phyloP scores from a whole-genome alignment of 2,888 invertebrate species.

The Mythimna impura region DNA sequence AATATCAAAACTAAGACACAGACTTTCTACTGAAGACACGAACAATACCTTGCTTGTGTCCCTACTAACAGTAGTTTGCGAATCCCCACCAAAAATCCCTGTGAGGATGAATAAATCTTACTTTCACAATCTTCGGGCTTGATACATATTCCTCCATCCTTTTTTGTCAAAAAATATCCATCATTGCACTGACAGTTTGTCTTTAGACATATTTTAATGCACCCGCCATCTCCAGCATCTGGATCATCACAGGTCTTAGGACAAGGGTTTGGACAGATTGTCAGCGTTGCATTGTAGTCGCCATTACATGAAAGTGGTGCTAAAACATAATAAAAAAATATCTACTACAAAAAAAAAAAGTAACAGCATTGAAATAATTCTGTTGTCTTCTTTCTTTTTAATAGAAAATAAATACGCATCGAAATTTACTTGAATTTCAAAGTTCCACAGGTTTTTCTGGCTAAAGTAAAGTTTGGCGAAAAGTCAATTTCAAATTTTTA shows the following conservation, averaged over 20 bases:
- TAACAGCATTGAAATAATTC: no score
- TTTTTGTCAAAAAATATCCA: conserved; percentile 14
- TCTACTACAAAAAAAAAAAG: no score
- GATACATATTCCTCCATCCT: conserved; percentile 25
- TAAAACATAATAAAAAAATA: not conserved
- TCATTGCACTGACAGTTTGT: conserved; percentile 68
- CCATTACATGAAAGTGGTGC: conserved; percentile 23
- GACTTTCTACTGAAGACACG: no score
- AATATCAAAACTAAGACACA: no score
- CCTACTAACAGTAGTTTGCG: no score
- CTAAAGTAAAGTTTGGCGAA: no score
- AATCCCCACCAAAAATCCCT: not conserved
- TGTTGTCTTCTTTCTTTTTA: no score
- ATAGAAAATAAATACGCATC: no score
- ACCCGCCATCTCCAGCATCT: conserved; percentile 29
- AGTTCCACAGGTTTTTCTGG: no score
- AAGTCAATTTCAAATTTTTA: no score
- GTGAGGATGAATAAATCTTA: not conserved
- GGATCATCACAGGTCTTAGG: conserved; percentile 62
- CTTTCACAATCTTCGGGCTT: conserved; percentile 17
- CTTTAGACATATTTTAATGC: conserved; percentile 48
- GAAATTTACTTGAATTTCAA: no score
- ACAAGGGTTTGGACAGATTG: conserved; percentile 63
- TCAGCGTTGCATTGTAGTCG: conserved; percentile 34
- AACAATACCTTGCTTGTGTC: not conserved